Percentiles rank a stretch among this genome's conserved stretches.
Conservation (phyloP, 2,797 vertebrate genomes). For the Oreortyx pictus region DNA sequence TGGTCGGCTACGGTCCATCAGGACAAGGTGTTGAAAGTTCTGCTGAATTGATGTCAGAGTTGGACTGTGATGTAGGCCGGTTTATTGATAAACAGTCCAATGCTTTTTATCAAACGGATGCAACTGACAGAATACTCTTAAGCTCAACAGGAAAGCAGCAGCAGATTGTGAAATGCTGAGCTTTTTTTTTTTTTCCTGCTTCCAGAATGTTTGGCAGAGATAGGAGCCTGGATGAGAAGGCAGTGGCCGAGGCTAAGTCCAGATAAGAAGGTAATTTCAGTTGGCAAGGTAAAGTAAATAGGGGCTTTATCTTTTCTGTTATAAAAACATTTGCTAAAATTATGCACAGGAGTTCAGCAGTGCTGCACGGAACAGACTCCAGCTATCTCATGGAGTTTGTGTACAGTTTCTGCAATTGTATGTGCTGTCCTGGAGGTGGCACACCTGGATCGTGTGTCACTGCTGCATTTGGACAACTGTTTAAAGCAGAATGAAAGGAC, state of each 20-base stretch:
- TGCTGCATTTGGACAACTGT: not conserved
- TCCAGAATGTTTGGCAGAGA: constrained; percentile 51
- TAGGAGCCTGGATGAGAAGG: constrained; percentile 62
- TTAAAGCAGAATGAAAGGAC: not conserved
- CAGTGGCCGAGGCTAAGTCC: constrained; percentile 43
- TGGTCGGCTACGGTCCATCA: not conserved
- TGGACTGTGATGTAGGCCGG: not conserved
- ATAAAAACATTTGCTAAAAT: constrained; percentile 75
- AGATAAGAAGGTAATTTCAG: constrained; percentile 69
- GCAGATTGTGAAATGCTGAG: constrained; percentile 37
- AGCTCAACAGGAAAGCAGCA: constrained; percentile 28
- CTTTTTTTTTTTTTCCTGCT: constrained; percentile 25
- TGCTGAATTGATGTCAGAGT: constrained; percentile 33
- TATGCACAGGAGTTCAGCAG: constrained; percentile 73
- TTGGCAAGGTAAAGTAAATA: constrained; percentile 64
- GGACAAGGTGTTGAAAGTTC: constrained; percentile 44
- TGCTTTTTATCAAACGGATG: constrained; percentile 43
- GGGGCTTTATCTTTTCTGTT: constrained; percentile 43
- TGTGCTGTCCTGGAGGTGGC: constrained; percentile 57
- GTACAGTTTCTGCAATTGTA: constrained; percentile 14
- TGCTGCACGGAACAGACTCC: not conserved
- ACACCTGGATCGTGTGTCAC: constrained; percentile 11
- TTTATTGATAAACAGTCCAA: constrained; percentile 46
- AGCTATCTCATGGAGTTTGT: not conserved
- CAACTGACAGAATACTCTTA: not conserved